Percentiles rank a stretch among this genome's conserved stretches.
Conservation (phyloP, 2,888 invertebrate species). For the Miltochrista miniata region DNA sequence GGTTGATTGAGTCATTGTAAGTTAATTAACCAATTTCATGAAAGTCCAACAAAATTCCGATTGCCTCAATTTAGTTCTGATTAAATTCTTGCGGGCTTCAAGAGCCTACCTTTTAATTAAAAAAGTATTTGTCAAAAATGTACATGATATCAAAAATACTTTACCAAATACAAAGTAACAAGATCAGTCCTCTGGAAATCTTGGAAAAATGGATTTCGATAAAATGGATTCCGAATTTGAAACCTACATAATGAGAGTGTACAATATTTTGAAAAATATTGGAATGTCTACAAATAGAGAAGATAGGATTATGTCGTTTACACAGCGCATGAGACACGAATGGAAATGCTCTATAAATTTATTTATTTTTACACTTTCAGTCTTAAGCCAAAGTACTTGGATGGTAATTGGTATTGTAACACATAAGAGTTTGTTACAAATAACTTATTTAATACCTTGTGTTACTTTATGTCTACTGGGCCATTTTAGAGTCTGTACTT, state of each 20-base stretch:
- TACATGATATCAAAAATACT: background rate
- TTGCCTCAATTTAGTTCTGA: background rate
- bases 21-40: background rate
- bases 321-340: conserved; percentile 31
- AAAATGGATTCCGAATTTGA: conserved; percentile 34
- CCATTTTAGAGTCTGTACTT: conserved; percentile 40
- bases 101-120: background rate
- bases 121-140: background rate
- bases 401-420: conserved; percentile 23
- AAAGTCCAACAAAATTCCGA: background rate
- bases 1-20: background rate
- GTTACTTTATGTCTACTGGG: conserved; percentile 43
- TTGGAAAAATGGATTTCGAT: background rate
- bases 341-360: conserved; percentile 36
- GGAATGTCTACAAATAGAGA: conserved; percentile 38
- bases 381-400: conserved; percentile 37
- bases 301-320: conserved; percentile 29
- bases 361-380: conserved; percentile 25
- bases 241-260: conserved; percentile 32
- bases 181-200: background rate
- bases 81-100: background rate
- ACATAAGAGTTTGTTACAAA: conserved; percentile 34
- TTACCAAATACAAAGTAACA: background rate
- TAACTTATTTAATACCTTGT: conserved; percentile 49
- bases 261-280: conserved; percentile 29